Conservation (phyloP, 1,140 invertebrate genomes). For the Druon quercuslanigerum region DNA sequence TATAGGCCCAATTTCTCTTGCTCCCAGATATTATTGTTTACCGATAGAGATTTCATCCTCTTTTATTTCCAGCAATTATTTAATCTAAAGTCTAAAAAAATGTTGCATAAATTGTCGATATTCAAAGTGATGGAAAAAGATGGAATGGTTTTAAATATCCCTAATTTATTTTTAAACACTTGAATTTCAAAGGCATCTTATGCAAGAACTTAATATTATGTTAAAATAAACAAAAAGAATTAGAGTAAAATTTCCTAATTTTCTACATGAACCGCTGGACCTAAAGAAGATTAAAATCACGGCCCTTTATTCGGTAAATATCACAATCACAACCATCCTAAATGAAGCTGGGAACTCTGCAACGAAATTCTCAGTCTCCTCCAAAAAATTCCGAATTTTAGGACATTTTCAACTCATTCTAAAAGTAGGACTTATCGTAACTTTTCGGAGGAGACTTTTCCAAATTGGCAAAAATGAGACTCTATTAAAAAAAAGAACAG, state of each 20-base stretch:
- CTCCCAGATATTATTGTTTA: background rate
- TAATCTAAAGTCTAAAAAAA: background rate
- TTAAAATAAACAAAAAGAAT: too few relatives aligned
- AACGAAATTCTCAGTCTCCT: slow-evolving; percentile 24
- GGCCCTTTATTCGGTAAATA: background rate
- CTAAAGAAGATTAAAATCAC: background rate
- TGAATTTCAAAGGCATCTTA: too few relatives aligned
- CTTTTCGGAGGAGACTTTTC: slow-evolving; percentile 35
- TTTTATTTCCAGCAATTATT: slow-evolving; percentile 18
- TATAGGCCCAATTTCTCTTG: background rate
- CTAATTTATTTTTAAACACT: too few relatives aligned
- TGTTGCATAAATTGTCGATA: too few relatives aligned
- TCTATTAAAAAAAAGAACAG: background rate
- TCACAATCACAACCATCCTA: background rate
- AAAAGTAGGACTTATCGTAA: background rate
- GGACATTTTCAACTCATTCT: slow-evolving; percentile 4
- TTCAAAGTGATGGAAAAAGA: too few relatives aligned
- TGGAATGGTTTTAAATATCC: too few relatives aligned
- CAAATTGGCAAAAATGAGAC: slow-evolving; percentile 26
- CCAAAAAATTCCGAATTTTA: background rate
- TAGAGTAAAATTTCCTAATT: background rate
- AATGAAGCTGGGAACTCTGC: background rate
- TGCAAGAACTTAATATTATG: too few relatives aligned
- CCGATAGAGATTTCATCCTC: background rate
- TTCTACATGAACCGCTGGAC: background rate